Base-by-base conservation (phyloP, 2,113 vertebrate genomes). In the Ceyx melanurus region DNA sequence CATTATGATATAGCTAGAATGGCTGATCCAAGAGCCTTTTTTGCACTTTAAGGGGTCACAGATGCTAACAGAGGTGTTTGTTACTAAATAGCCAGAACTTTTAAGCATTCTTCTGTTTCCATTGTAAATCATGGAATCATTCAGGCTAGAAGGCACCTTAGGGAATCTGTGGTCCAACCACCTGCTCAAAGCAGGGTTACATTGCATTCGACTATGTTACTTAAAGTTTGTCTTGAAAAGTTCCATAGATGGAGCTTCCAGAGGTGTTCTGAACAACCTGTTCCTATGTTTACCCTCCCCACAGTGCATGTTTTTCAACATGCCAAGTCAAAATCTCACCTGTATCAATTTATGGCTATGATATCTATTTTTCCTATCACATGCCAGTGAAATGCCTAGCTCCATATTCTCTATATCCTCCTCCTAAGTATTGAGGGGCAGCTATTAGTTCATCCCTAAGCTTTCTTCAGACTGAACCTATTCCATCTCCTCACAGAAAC, bases 401-500 rank as follows among this genome's bases (percentile, higher is more conserved):
- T 72, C 65, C 3, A 0, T 48, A 43, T 31, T 65, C 50, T 48
- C n/a, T n/a, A 4, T 0, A 37, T 23, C 6, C 18, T 56, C 20
- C 15, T 72, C 22, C 7, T 9, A 17, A 1, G 1, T 22, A 62
- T 0, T 37, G 46, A 13, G 11, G 22, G 12, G 3, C 2, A 2
- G 54, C 48, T 75, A 4, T 33, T 14, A 29, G 7, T 5, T 40
- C 7, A 5, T 25, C 6, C 9, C 6, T 12, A 33, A 53, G 26
- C 29, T 19, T 61, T 72, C 29, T 42, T 29, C 22, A 56, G 29
- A 35, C 48, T 84, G 13, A 82, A 31, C 12, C 33, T 9, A 1
- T 28, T 66, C 46, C 33, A 28, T 31, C 40, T 79, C 53, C 58
- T 48, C 43, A 56, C 18, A 72, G 40, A 10, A 85, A 5, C 1